A percentile compares a stretch with the other conserved stretches of the same genome.
Conservation (phyloP, 2,888 invertebrate species). For the Nemurella pictetii region DNA sequence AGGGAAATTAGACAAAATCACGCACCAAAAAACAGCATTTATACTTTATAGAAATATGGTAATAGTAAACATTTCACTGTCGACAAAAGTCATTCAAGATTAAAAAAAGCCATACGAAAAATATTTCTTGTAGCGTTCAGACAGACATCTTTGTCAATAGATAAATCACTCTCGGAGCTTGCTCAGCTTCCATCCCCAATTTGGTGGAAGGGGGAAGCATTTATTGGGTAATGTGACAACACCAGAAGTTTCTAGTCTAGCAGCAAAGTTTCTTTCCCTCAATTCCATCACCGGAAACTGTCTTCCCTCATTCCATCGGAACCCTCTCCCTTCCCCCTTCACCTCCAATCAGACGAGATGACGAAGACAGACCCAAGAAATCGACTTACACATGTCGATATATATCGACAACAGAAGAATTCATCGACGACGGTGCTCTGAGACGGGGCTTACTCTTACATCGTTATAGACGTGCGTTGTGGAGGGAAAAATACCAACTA, state of each 20-base stretch:
- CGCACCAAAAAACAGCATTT: no score
- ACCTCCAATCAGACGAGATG: conserved; percentile 29
- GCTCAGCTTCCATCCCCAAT: neutral
- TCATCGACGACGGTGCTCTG: neutral
- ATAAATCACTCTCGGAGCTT: conserved; percentile 21
- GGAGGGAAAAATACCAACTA: neutral
- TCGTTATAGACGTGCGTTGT: neutral
- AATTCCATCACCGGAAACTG: conserved; percentile 27
- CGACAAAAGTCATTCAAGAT: neutral
- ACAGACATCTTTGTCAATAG: conserved; percentile 11
- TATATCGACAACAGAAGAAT: conserved; percentile 19
- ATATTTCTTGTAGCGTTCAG: neutral
- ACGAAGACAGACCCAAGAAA: conserved; percentile 28
- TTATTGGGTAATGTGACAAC: conserved; percentile 39
- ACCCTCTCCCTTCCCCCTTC: neutral
- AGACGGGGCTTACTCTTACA: neutral
- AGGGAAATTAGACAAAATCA: no score
- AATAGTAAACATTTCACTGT: neutral
- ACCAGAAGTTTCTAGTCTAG: conserved; percentile 35
- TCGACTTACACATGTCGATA: conserved; percentile 32
- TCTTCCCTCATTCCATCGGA: conserved; percentile 5
- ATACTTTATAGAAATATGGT: neutral
- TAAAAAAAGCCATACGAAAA: neutral
- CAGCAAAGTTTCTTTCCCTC: conserved; percentile 29
- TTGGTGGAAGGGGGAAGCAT: conserved; percentile 29